Evolutionary conservation across 2,113 vertebrate genomes (phyloP).

Genomic region (Elephantulus edwardii): DNA sequence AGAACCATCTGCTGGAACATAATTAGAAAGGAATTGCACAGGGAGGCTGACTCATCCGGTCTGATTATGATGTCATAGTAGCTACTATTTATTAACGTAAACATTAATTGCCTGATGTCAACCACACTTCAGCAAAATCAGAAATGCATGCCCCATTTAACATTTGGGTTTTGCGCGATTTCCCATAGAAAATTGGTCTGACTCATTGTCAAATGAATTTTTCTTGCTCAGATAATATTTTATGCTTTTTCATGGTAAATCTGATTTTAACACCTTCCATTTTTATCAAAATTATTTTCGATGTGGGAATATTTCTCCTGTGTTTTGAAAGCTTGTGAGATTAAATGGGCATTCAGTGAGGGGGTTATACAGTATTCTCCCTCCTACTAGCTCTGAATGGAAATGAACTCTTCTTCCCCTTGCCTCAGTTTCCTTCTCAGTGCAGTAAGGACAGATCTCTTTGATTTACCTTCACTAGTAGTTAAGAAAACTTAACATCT

Average conservation of each 20-base stretch:
- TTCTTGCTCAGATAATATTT: slow-evolving; percentile 44
- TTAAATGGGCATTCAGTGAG: not conserved
- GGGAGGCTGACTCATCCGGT: not conserved
- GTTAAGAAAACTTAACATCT: not conserved
- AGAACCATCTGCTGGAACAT: not conserved
- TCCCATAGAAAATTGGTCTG: slow-evolving; percentile 62
- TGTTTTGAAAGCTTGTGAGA: not conserved
- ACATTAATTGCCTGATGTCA: slow-evolving; percentile 19
- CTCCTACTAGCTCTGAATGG: not conserved
- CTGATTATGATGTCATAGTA: not conserved
- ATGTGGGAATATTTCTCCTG: not conserved
- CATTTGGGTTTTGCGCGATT: not conserved
- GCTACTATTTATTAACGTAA: not conserved
- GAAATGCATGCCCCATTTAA: not conserved
- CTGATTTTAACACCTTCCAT: slow-evolving; percentile 49
- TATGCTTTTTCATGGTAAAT: slow-evolving; percentile 14
- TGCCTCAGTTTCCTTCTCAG: not conserved
- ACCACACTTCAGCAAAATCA: not conserved
- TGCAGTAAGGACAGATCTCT: not conserved
- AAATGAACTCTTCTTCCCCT: not conserved
- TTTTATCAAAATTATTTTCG: slow-evolving; percentile 46
- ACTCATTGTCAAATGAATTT: slow-evolving; percentile 68
- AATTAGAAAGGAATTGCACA: fast-evolving
- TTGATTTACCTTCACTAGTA: not conserved
- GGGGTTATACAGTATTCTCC: not conserved